Base-by-base conservation (phyloP, 2,113 vertebrate species). In the Panurus biarmicus region DNA sequence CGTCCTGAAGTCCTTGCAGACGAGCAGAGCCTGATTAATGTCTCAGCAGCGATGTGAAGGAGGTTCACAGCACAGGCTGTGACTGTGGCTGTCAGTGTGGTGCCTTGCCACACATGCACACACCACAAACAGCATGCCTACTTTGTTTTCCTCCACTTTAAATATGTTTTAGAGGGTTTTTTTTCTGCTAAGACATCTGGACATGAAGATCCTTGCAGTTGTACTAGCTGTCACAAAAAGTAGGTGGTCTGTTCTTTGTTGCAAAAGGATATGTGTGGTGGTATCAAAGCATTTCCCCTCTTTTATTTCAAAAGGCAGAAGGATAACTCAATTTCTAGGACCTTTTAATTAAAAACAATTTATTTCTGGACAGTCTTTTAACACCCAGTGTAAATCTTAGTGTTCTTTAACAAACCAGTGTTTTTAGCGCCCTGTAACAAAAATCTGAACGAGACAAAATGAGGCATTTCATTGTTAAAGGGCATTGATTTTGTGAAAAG, bases 1-100 rank as follows among this genome's bases (percentile, higher is more conserved):
- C 25, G 71, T 93, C 81, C 84, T 74, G 71, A 89, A 92, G 75
- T 93, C 91, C 92, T 97, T 93, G 64, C 90, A 85, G 87, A 87
- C 65, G 72, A 94, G 78, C 85, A 78, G 81, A 75, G 81, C 75
- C 79, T 94, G 96, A 97, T 97, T 94, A 93, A 74, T 96, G 75
- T 93, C 61, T 84, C 74, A 56, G 61, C 28, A 38, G 40, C 82
- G 81, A 58, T 77, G 89, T 95, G 95, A 93, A 80, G 85, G 90
- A 58, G 67, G 58, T 47, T 74, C 83, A 67, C 18, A 33, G 76
- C 31, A 29, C 61, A 79, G 85, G 35, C 71, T 57, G 75, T 5
- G 7, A 18, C 66, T 79, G 57, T 6, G n/a, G 29, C 67, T 88
- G 78, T 94, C 87, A 62, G 85, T 48, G 36, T 69, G 73, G 51